Percentiles rank a stretch among this genome's conserved stretches.
Conservation (phyloP, 2,888 invertebrate species). For the Caenorhabditis japonica region DNA sequence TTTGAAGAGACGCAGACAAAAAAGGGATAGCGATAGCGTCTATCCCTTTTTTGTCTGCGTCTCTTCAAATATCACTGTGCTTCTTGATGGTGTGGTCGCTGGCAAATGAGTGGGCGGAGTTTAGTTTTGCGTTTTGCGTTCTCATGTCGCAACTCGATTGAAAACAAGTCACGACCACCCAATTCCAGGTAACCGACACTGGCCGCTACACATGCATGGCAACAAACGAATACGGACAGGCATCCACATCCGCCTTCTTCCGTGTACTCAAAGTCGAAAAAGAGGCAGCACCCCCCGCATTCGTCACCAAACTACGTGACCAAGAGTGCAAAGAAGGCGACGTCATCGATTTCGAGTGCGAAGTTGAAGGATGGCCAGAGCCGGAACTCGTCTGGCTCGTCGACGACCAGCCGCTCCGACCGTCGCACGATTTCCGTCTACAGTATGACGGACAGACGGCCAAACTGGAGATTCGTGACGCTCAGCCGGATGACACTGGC, state of each 20-base stretch:
- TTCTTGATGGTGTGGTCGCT: neutral
- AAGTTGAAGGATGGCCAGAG: slow-evolving; percentile 77
- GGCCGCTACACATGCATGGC: slow-evolving; percentile 77
- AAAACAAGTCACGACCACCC: neutral
- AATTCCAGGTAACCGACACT: slow-evolving; percentile 74
- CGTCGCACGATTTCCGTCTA: slow-evolving; percentile 76
- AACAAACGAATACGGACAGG: slow-evolving; percentile 85
- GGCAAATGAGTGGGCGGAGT: too few relatives aligned
- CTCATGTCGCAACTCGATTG: too few relatives aligned
- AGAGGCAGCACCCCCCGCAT: slow-evolving; percentile 77
- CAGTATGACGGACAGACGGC: slow-evolving; percentile 77
- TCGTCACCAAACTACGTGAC: slow-evolving; percentile 77
- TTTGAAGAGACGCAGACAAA: too few relatives aligned
- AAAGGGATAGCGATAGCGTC: too few relatives aligned
- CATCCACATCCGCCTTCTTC: slow-evolving; percentile 91
- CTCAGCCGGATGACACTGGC: slow-evolving; percentile 84
- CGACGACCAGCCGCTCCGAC: slow-evolving; percentile 77
- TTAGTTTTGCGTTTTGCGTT: too few relatives aligned
- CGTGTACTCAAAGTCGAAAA: slow-evolving; percentile 82
- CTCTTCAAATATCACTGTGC: neutral
- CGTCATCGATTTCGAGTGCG: slow-evolving; percentile 81
- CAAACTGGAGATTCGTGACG: slow-evolving; percentile 79
- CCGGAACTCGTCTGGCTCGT: slow-evolving; percentile 77
- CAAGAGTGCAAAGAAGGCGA: slow-evolving; percentile 83
- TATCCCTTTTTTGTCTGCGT: too few relatives aligned